Base-by-base conservation (phyloP, 1,140 invertebrate genomes). In the Acromyrmex echinatior region DNA sequence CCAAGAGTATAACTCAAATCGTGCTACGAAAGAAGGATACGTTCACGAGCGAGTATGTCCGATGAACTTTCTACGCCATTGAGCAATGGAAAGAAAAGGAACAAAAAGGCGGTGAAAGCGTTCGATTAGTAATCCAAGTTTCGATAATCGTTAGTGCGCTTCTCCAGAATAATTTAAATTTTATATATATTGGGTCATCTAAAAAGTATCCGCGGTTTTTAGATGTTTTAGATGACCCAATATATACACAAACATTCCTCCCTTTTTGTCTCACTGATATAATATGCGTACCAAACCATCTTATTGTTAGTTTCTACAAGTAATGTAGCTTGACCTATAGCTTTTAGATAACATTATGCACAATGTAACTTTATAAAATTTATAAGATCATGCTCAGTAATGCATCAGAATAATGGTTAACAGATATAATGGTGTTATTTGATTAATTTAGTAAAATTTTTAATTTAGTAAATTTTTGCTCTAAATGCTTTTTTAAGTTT, bases 31-130 rank as follows among this genome's bases (percentile, higher is more conserved):
- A 39, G 39, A 79, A 18, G 56, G 35, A 16, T 73, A 35, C 7
- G 39, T 28, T 70, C 31, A 62, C 45, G 45, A 31, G 16, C 56
- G 49, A 18, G 12, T 21, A 18, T 10, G 7, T 76, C n/a, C 80
- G 28, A 76, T 76, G 39, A 58, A 51, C 70, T 84, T 84, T 84
- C 80, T 84, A 84, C 9, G 9, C 45, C n/a, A 51, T 84, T 14
- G 39, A 63, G 10, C n/a, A 28, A 62, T 1, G 5, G 39, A 82
- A 49, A 82, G 53, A 76, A 76, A 51, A 76, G 7, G 39, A 2
- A 82, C 12, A 35, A 62, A 14, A 74, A 76, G 56, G 62, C 53
- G 39, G 70, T 51, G 70, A 84, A 84, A 84, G 70, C 56, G 18
- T 53, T 62, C 21, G 21, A 63, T 84, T 51, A 63, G 56, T 76